These are phyloP conservation scores for Xestia c-nigrum DNA, from an alignment of 2,888 invertebrate genomes.

Conservation along the genomic window DNA sequence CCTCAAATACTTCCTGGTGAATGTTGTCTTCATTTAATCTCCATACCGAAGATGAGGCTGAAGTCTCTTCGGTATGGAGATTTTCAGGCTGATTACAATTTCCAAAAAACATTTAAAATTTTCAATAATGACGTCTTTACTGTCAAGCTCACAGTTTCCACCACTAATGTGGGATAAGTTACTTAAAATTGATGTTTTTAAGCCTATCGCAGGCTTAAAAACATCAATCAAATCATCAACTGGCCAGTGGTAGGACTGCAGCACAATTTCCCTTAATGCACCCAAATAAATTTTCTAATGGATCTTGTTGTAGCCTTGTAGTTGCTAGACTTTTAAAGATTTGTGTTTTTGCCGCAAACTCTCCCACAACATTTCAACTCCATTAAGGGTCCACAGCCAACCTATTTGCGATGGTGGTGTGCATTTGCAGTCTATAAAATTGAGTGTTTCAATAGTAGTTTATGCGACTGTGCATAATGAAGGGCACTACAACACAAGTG, in stretches of 20 bases:
- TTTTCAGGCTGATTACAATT: neutral
- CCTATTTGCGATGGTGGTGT: conserved; percentile 6
- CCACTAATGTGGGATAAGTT: conserved; percentile 5
- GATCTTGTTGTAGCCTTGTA: conserved; percentile 12
- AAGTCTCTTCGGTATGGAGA: neutral
- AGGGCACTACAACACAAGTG: no score
- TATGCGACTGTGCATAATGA: no score
- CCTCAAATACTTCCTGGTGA: conserved; percentile 11
- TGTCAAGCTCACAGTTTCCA: conserved; percentile 10
- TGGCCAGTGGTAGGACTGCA: neutral
- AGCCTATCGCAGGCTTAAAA: no score
- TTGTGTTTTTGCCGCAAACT: conserved; percentile 2
- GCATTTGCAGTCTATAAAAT: neutral
- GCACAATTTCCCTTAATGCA: conserved; percentile 1
- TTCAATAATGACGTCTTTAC: conserved; percentile 8
- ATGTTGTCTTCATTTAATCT: neutral
- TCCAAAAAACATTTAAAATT: conserved; percentile 13
- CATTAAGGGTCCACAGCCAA: conserved; percentile 14
- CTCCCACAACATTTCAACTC: conserved; percentile 8
- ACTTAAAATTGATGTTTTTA: neutral
- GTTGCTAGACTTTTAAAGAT: neutral
- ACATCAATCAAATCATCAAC: no score
- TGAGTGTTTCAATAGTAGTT: neutral
- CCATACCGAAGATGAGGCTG: conserved; percentile 2
- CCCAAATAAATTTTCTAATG: neutral